Conservation (phyloP, 64 coral and sea anemone genomes). For the Montipora cactus region DNA sequence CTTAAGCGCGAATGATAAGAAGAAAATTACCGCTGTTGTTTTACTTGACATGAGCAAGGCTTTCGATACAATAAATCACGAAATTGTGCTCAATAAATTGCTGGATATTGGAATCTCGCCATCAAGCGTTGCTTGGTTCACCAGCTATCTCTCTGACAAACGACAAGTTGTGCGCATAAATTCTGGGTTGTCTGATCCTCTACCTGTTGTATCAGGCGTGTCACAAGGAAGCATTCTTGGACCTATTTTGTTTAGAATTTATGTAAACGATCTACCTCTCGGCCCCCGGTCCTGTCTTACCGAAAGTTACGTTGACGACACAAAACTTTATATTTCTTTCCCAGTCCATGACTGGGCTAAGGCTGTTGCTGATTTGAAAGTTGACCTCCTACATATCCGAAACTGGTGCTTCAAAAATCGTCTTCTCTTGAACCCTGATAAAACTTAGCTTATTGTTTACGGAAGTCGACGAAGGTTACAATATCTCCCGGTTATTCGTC, state of each 20-base stretch:
- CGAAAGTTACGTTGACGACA: constrained; percentile 1
- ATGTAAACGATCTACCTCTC: constrained; percentile 4
- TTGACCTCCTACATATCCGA: too few species aligned
- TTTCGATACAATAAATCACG: constrained; percentile 41
- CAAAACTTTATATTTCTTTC: neutral
- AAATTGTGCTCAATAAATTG: constrained; percentile 11
- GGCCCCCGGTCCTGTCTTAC: neutral
- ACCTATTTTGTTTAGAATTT: constrained; percentile 20
- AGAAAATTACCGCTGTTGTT: constrained; percentile 29
- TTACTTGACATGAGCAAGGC: constrained; percentile 27
- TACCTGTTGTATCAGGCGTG: constrained; percentile 15
- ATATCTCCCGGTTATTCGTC: neutral
- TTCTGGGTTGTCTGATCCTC: neutral
- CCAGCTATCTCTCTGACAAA: constrained; percentile 29
- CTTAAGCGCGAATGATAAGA: constrained; percentile 24
- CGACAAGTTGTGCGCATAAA: constrained; percentile 49
- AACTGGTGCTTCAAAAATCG: too few species aligned
- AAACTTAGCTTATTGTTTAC: neutral
- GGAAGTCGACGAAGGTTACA: neutral
- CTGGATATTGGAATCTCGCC: constrained; percentile 24
- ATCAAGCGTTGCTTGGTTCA: constrained; percentile 17
- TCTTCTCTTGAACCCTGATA: too few species aligned
- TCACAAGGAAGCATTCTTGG: constrained; percentile 28
- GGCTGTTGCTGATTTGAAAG: neutral
- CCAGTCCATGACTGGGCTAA: constrained; percentile 5